Conservation (phyloP, 2,113 vertebrate genomes). For the Nothoprocta perdicaria region DNA sequence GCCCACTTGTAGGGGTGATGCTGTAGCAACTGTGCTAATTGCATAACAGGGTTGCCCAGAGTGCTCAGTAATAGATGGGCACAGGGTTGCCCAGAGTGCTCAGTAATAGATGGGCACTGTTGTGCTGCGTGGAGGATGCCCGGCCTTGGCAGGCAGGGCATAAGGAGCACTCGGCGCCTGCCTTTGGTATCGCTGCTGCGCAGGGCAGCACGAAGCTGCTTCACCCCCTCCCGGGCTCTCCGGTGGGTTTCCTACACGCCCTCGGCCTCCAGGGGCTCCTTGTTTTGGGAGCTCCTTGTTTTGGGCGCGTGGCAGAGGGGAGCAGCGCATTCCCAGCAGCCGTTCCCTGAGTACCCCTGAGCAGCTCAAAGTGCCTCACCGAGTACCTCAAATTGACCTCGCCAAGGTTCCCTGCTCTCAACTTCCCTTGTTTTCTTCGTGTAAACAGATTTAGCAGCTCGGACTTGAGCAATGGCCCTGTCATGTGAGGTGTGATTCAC, state of each 20-base stretch:
- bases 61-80: slow-evolving; percentile 11
- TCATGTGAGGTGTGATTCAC: neutral
- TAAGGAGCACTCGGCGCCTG: neutral
- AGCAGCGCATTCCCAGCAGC: neutral
- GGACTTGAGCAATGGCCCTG: neutral
- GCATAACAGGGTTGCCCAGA: neutral
- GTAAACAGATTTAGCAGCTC: neutral
- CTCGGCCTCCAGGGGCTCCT: neutral
- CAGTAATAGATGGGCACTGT: neutral
- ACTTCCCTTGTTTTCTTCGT: neutral
- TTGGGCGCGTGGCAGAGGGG: neutral
- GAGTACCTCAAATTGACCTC: neutral
- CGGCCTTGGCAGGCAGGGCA: neutral
- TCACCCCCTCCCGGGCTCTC: neutral
- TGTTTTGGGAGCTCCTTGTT: neutral
- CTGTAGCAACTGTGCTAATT: slow-evolving; percentile 2
- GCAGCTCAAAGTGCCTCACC: neutral
- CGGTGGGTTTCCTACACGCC: neutral
- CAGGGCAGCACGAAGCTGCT: neutral
- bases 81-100: neutral
- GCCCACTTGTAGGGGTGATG: neutral
- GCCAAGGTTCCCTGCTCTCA: neutral
- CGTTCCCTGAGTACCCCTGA: neutral
- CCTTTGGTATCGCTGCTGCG: neutral
- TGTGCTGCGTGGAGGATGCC: neutral